Evolutionary conservation across 2,888 invertebrate species (phyloP), one percentile per base, ranked within the genome.

Genomic region (Fissipunctia ypsillon): DNA sequence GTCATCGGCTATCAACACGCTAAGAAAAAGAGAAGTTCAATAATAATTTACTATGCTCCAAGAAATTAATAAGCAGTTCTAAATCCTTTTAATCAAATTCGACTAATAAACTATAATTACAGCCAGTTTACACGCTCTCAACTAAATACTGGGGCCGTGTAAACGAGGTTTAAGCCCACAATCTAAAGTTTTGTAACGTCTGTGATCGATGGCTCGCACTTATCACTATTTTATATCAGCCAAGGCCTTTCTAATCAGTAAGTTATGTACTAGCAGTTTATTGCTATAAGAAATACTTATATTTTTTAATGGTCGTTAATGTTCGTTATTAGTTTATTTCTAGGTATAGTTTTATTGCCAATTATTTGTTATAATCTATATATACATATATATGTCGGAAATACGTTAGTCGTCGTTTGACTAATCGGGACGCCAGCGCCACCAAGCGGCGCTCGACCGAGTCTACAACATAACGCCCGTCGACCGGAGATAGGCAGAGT

Each of bases 171-270:
- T 63, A 28, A 28, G 3, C 2, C 28, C 25, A 70, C 71, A 83
- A 63, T 73, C 57, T 73, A 25, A 43, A 80, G 54, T 69, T 82
- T 54, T 60, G 38, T 19, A 69, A 60, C 35, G 61, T 59, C 57
- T 57, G 6, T 85, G 84, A 85, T 84, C 73, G 84, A 84, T 80
- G 75, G 52, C 54, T 73, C 41, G 6, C 6, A 16, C 56, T 83
- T 73, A 81, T 81, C 79, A 73, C 12, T 7, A 28, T 9, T 64
- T 35, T 16, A 61, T 84, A 85, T 83, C 80, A 80, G 25, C 52
- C 85, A 84, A 84, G 84, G 84, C 35, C 59, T 64, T 25, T 28
- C 28, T 83, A 80, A 84, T 84, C 84, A 85, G 85, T 65, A 41
- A 56, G 52, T 68, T 71, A 71, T 75, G 68, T 66, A 52, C 25